phyloP scores from a whole-genome alignment of 1,140 invertebrate genomes.

The Uloborus diversus region DNA sequence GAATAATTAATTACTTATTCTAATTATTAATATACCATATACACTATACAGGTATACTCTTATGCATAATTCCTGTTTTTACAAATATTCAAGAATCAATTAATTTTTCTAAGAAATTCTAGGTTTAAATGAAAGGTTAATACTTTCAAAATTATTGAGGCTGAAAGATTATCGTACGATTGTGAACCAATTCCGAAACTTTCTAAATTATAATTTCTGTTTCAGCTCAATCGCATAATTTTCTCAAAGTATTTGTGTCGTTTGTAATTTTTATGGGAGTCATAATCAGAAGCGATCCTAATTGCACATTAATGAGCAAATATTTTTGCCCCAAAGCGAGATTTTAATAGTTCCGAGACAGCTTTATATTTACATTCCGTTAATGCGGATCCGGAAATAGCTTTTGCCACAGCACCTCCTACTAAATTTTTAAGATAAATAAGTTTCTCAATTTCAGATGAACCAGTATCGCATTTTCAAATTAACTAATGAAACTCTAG shows the following conservation, averaged over 20 bases:
- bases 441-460: too few species aligned
- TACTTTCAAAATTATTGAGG: neutral
- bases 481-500: too few species aligned
- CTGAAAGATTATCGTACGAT: neutral
- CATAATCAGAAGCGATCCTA: neutral
- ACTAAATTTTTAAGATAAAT: too few species aligned
- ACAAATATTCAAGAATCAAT: too few species aligned
- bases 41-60: too few species aligned
- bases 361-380: neutral
- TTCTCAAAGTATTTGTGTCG: neutral
- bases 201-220: slow-evolving; percentile 1
- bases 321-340: neutral
- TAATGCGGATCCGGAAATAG: neutral
- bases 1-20: too few species aligned
- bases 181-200: neutral
- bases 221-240: neutral
- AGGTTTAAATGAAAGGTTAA: neutral
- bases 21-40: too few species aligned
- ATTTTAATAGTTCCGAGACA: neutral
- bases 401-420: neutral
- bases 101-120: neutral
- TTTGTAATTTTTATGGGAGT: neutral
- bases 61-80: too few species aligned
- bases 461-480: too few species aligned
- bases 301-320: neutral